Evolutionary conservation across 2,113 vertebrate genomes (phyloP), one percentile per base, ranked within the genome.

Genomic region (Actenoides hombroni): DNA sequence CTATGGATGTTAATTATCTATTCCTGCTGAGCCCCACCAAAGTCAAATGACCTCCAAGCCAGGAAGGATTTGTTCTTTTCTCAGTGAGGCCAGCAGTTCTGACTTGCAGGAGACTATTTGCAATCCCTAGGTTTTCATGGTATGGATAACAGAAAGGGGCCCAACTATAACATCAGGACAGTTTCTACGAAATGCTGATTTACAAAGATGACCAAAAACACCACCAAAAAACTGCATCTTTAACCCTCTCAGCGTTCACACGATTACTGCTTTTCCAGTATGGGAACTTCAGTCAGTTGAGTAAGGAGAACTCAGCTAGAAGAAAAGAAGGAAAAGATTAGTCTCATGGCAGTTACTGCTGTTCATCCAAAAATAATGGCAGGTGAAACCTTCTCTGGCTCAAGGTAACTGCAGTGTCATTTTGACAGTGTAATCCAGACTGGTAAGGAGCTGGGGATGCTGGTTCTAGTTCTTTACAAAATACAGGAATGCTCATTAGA

Each of bases 301-400:
- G 91, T 98, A 99, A 13, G 98, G 98, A 93, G 98, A 98, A 90
- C 97, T 98, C 96, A 98, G 95, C 98, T 98, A 74, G 82, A 97
- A 97, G 89, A 59, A 74, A 96, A 98, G 60, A 96, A 94, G 12
- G 60, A 82, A 93, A 97, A 94, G 3, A 73, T 92, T 78, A 97
- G 83, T 93, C 29, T 90, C 19, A 18, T 29, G 63, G 57, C 28
- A 83, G 35, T 73, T 64, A 53, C 16, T 85, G 57, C 31, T 86
- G 9, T 35, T 86, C 17, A 10, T 79, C 53, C 35, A 57, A 24
- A 60, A 69, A 18, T 21, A 71, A 35, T 19, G 40, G 46, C 65
- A 86, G 54, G n/a, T 49, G 13, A 79, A 95, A 57, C 7, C 9
- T 35, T 4, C n/a, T 29, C 31, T 88, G 46, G 35, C 67, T 81